Evolutionary conservation across 1,140 invertebrate genomes (phyloP).

Genomic region (Triops longicaudatus): DNA sequence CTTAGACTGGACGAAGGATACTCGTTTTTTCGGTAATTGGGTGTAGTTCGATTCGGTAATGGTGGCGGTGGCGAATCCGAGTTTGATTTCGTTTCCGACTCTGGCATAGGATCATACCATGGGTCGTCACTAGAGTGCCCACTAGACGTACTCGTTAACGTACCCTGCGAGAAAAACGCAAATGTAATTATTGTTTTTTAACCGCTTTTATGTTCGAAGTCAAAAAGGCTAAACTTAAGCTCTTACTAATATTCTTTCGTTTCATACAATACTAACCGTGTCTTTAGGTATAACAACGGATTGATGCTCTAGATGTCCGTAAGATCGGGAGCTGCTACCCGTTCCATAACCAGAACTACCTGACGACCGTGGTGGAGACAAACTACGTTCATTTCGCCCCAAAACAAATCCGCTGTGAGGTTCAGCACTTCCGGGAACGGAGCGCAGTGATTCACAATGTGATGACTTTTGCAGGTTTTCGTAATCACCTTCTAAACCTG

Average conservation of each 20-base stretch:
- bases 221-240: no score
- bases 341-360: conserved; percentile 77
- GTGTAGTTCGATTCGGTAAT: conserved; percentile 36
- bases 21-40: conserved; percentile 10
- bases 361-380: conserved; percentile 70
- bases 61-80: conserved; percentile 48
- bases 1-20: neutral
- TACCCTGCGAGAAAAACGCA: conserved; percentile 39
- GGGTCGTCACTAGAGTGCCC: conserved; percentile 55
- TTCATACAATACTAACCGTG: neutral
- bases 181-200: neutral
- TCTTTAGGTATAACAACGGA: neutral
- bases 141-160: conserved; percentile 53
- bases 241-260: neutral
- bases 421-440: conserved; percentile 22
- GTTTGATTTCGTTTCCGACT: conserved; percentile 35
- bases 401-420: conserved; percentile 24
- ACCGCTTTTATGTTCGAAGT: no score
- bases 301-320: neutral
- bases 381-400: conserved; percentile 55
- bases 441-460: conserved; percentile 18
- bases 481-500: conserved; percentile 58
- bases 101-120: conserved; percentile 51
- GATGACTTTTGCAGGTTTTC: conserved; percentile 28
- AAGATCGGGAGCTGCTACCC: conserved; percentile 62